Evolutionary conservation across 1,140 invertebrate species (phyloP).

Genomic region (Linepithema humile): DNA sequence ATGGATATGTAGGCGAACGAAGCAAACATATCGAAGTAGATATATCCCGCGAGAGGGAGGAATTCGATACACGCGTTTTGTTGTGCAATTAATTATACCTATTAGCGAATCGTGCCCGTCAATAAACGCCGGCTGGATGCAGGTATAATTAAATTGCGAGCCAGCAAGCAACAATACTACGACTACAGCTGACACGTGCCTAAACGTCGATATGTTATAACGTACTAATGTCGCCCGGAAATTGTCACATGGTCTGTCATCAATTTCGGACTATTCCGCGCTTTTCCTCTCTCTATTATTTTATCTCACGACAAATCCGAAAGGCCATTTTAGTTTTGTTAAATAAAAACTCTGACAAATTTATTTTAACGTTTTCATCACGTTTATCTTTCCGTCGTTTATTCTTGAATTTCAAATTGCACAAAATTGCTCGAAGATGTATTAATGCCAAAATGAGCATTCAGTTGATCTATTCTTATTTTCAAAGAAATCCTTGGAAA

Average conservation of each 20-base stretch:
- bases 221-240: constrained; percentile 47
- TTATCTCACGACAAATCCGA: background rate
- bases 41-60: background rate
- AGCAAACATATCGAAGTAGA: constrained; percentile 13
- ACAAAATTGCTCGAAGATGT: background rate
- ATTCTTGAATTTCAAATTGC: background rate
- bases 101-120: constrained; percentile 62
- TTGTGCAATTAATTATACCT: constrained; percentile 70
- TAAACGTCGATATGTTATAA: constrained; percentile 59
- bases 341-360: background rate
- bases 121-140: constrained; percentile 53
- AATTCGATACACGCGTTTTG: constrained; percentile 60
- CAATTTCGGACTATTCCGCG: constrained; percentile 5
- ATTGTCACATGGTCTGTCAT: constrained; percentile 42
- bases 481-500: background rate
- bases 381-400: background rate
- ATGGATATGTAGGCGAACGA: background rate
- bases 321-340: background rate
- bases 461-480: background rate
- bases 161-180: constrained; percentile 54
- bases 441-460: background rate
- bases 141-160: constrained; percentile 68
- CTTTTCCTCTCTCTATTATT: background rate
- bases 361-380: background rate
- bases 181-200: constrained; percentile 53